Percentiles rank a stretch among this genome's conserved stretches.
These are phyloP conservation scores for Pseudopleuronectes americanus DNA, from an alignment of 2,797 vertebrate genomes.

Conservation along the genomic window DNA sequence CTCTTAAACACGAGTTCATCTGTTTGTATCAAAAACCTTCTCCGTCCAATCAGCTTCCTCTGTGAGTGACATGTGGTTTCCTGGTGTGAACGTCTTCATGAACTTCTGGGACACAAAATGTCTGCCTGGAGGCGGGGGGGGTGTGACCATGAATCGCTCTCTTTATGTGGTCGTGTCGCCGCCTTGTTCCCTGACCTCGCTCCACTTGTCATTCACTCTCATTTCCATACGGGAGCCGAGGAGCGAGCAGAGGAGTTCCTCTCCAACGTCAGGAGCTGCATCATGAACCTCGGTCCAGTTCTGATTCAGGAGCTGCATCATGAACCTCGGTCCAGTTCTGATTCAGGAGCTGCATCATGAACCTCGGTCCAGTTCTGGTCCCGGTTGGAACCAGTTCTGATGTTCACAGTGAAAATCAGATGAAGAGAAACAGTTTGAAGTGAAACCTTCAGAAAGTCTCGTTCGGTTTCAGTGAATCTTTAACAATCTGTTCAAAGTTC, in stretches of 20 bases:
- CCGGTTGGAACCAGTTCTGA: conserved; percentile 36
- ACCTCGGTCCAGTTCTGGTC: conserved; percentile 20
- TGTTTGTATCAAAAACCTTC: no score
- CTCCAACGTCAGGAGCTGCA: conserved; percentile 71
- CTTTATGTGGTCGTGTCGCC: conserved; percentile 49
- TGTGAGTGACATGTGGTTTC: no score
- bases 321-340: no score
- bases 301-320: no score
- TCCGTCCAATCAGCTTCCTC: no score
- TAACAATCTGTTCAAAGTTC: no score
- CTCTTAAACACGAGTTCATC: no score
- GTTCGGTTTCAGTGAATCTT: no score
- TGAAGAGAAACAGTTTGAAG: no score
- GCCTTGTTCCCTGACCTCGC: conserved; percentile 52
- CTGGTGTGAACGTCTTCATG: conserved; percentile 1
- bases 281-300: neutral
- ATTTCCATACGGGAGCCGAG: conserved; percentile 26
- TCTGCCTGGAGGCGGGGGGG: conserved; percentile 25
- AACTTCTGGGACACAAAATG: conserved; percentile 42
- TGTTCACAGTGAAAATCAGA: no score
- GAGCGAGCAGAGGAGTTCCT: conserved; percentile 43
- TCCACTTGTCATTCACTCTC: conserved; percentile 44
- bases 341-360: neutral
- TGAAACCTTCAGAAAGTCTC: no score
- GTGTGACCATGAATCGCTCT: conserved; percentile 43